Percentiles rank a stretch among this genome's conserved stretches.
Conservation (phyloP, 2,113 vertebrate genomes). For the Gopherus evgoodei region DNA sequence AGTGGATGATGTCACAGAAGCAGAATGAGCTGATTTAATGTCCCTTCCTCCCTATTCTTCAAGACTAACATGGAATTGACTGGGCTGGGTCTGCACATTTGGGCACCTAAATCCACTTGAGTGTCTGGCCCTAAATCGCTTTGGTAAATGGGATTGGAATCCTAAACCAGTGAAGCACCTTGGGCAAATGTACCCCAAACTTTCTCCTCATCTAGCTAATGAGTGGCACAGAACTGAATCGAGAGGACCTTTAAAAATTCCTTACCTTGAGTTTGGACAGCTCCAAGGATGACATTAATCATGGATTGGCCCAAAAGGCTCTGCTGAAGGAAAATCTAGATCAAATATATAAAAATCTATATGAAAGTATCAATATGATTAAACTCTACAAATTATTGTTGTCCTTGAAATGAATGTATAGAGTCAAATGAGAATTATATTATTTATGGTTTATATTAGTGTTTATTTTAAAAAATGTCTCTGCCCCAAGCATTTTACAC, state of each 20-base stretch:
- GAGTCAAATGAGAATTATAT: background rate
- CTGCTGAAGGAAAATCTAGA: no score
- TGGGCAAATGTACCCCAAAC: background rate
- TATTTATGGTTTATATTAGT: no score
- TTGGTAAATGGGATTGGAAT: no score
- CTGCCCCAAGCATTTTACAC: no score
- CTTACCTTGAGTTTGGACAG: background rate
- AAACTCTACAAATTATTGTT: background rate
- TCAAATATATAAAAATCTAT: background rate
- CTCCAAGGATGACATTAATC: background rate
- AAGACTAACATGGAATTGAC: background rate
- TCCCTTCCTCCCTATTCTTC: background rate
- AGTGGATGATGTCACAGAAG: no score
- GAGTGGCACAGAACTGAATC: background rate
- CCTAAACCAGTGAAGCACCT: no score
- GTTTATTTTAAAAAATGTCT: no score
- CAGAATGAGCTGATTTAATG: no score
- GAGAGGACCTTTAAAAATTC: background rate
- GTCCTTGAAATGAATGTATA: background rate
- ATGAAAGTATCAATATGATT: background rate
- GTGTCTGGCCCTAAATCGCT: background rate
- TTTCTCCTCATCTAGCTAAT: no score
- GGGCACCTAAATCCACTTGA: no score
- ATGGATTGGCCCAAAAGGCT: background rate
- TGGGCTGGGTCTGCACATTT: background rate